phyloP scores from a whole-genome alignment of 2,113 vertebrate species.

The Oncorhynchus clarkii region DNA sequence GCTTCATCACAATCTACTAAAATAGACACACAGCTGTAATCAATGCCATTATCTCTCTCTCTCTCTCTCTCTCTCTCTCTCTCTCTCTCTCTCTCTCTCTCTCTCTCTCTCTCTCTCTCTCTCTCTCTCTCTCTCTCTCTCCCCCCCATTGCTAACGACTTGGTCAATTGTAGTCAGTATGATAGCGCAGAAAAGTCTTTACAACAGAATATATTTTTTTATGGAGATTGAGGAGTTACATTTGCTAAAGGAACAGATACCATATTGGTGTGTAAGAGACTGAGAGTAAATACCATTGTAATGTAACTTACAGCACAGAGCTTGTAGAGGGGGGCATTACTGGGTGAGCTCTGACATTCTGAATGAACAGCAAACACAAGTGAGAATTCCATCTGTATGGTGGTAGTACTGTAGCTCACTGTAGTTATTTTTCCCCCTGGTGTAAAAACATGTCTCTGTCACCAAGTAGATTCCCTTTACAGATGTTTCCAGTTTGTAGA shows the following conservation, averaged over 20 bases:
- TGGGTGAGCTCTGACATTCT: background rate
- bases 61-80: slow-evolving; percentile 80
- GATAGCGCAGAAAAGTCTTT: slow-evolving; percentile 86
- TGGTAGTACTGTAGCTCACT: too few relatives aligned
- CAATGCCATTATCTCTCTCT: slow-evolving; percentile 94
- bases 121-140: slow-evolving; percentile 49
- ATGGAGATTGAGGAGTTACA: slow-evolving; percentile 62
- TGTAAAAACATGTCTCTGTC: too few relatives aligned
- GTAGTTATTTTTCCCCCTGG: too few relatives aligned
- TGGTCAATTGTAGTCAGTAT: slow-evolving; percentile 94
- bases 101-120: slow-evolving; percentile 74
- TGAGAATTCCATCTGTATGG: slow-evolving; percentile 26
- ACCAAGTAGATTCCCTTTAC: too few relatives aligned
- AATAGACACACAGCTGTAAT: slow-evolving; percentile 91
- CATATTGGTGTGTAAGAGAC: slow-evolving; percentile 34
- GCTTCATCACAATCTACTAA: slow-evolving; percentile 91
- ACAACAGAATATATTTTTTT: slow-evolving; percentile 77
- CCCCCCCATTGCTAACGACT: slow-evolving; percentile 84
- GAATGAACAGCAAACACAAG: slow-evolving; percentile 34
- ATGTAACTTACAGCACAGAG: slow-evolving; percentile 35
- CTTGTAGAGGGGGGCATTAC: slow-evolving; percentile 21
- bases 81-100: slow-evolving; percentile 81
- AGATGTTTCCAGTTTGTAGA: too few relatives aligned
- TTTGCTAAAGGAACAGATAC: slow-evolving; percentile 52
- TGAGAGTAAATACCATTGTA: slow-evolving; percentile 29